A percentile compares a stretch with the other conserved stretches of the same genome.
These are phyloP conservation scores for Corythoichthys haematopterus DNA, from an alignment of 2,113 vertebrate genomes.

Conservation along the genomic window DNA sequence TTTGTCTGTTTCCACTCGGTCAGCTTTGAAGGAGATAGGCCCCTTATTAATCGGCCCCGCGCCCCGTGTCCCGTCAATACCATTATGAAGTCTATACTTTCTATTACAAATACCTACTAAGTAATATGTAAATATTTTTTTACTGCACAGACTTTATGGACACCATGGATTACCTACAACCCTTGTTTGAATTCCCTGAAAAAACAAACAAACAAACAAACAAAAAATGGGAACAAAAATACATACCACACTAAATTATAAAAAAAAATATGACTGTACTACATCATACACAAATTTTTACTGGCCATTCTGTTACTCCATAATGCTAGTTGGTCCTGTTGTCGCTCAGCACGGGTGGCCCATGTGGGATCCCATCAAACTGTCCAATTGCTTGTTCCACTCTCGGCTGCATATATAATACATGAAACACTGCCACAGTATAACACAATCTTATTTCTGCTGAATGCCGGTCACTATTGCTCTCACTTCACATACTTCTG, in stretches of 20 bases:
- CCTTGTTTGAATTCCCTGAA: too few species aligned
- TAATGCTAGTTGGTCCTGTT: constrained; percentile 33
- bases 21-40: too few species aligned
- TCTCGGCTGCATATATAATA: constrained; percentile 57
- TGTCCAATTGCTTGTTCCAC: constrained; percentile 55
- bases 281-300: not conserved
- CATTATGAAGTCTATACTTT: too few species aligned
- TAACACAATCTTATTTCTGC: constrained; percentile 26
- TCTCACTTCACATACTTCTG: constrained; percentile 26
- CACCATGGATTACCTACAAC: too few species aligned
- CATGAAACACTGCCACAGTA: constrained; percentile 17
- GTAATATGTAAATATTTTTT: too few species aligned
- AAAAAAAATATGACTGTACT: not conserved
- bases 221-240: not conserved
- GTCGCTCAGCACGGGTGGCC: constrained; percentile 48
- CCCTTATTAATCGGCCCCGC: too few species aligned
- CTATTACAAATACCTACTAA: too few species aligned
- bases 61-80: too few species aligned
- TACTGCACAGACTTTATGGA: too few species aligned
- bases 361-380: constrained; percentile 41
- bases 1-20: too few species aligned
- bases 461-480: constrained; percentile 26
- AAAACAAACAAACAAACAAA: not conserved
- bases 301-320: constrained; percentile 25
- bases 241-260: not conserved